Base-by-base conservation (phyloP, 2,113 vertebrate species). In the Megaceryle maxima region DNA sequence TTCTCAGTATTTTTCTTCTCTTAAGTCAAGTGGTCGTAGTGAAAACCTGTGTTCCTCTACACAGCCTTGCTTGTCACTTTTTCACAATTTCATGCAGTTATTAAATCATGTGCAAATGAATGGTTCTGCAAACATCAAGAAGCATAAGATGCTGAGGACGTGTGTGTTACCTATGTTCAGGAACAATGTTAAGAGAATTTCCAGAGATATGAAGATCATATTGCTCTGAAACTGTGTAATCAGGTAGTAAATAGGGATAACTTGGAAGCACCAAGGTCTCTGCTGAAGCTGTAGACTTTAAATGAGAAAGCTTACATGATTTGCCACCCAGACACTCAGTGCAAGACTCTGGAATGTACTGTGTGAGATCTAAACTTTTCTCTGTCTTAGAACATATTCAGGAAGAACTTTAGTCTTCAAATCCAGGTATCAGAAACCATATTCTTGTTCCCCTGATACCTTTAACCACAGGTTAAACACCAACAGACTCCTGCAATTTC, bases 11-110 rank as follows among this genome's bases (percentile, higher is more conserved):
- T 64, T 75, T 85, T 92, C 5, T n/a, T 60, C 53, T 37, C 24
- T 51, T 9, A 41, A 26, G 10, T 31, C 25, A 79, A 80, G 29
- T 0, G 0, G 16, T 20, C 63, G 3, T 17, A 10, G 25, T 51
- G 18, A 66, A 87, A 81, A 22, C 13, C 26, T 3, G 2, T 16
- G 10, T 66, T 84, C 26, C 13, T 70, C 12, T 48, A 44, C 17
- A 18, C 10, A 74, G 41, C 26, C 35, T 44, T 74, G 19, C 5
- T 64, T 90, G 39, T 39, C 55, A 69, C 21, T 44, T 18, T 63
- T 44, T 87, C 48, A 68, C 12, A 73, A 15, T 21, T 86, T 60
- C 29, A 19, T 35, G 33, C 16, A 84, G 25, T 28, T 66, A 29
- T 29, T 24, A 87, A 53, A 39, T 75, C 20, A 26, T 8, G 18